Base-by-base conservation (phyloP, 2,797 vertebrate genomes). In the Anabas testudineus region DNA sequence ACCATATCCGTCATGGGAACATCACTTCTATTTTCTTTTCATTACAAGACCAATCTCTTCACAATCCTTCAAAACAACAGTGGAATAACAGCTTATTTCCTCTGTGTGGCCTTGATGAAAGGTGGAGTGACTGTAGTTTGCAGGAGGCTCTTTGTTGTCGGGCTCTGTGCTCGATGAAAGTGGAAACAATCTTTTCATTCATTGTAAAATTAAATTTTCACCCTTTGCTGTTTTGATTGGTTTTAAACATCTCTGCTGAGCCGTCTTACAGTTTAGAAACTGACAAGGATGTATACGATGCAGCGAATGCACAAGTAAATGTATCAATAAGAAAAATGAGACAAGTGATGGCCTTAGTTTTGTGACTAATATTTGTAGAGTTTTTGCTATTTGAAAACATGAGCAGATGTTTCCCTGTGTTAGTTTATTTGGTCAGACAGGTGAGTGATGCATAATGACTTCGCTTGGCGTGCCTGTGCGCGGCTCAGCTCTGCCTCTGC, bases 391-490 rank as follows among this genome's bases (percentile, higher is more conserved):
- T 84, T 91, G 87, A 95, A 96, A 96, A 91, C 93, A 92, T 77
- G 87, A 92, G 63, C 94, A 95, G 93, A 95, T 95, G 94, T 94
- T 82, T 81, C 0, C 59, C 81, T 94, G 94, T 95, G 95, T 88
- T 48, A 56, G 83, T 78, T 94, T 94, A 96, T 96, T 95, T 95
- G 81, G 78, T 75, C 67, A 76, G 90, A 93, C 95, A 96, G 95
- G 95, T 97, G 93, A 94, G 88, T 94, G 95, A 96, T 95, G 91
- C 90, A 84, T 90, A 93, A 79, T 93, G 94, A 94, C 95, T 94
- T 84, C 76, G 87, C 88, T 83, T 93, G 94, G 94, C 94, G 94
- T 90, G 83, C 90, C 83, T 84, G 90, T 82, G 86, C 91, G 91
- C 88, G 91, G 89, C 94, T 91, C 90, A 88, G 86, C 85, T 91